These are phyloP conservation scores for Pangasius djambal DNA, from an alignment of 2,797 vertebrate genomes.

Conservation along the genomic window DNA sequence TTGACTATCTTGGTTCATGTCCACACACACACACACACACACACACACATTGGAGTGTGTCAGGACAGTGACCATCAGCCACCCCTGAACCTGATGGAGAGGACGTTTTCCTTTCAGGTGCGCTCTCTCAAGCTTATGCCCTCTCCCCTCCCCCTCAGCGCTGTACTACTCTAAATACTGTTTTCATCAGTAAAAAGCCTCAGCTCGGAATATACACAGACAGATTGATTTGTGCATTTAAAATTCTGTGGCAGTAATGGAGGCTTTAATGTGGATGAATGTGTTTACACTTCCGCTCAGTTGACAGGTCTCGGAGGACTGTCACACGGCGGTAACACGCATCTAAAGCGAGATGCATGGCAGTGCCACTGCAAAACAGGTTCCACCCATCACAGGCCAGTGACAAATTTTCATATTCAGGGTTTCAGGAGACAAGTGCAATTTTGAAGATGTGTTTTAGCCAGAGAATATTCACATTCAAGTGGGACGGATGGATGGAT, in stretches of 20 bases:
- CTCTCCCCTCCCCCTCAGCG: background rate
- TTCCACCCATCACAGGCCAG: constrained; percentile 49
- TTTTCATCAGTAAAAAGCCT: constrained; percentile 44
- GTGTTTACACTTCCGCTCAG: constrained; percentile 44
- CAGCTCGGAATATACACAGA: constrained; percentile 53
- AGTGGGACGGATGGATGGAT: constrained; percentile 3
- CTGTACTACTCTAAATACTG: constrained; percentile 25
- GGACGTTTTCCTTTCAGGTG: constrained; percentile 4
- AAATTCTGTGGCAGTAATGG: constrained; percentile 53
- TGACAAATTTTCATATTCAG: constrained; percentile 43
- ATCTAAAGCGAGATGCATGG: constrained; percentile 37
- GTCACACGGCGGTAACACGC: constrained; percentile 43
- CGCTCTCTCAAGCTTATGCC: background rate
- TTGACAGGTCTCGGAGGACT: constrained; percentile 42
- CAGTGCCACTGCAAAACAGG: constrained; percentile 39
- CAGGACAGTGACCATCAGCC: constrained; percentile 30
- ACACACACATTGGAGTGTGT: constrained; percentile 22
- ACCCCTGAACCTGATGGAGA: constrained; percentile 24
- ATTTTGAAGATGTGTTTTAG: constrained; percentile 19
- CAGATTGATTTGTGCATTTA: constrained; percentile 57
- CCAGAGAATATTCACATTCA: constrained; percentile 4
- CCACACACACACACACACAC: constrained; percentile 80
- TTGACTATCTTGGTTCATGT: constrained; percentile 91
- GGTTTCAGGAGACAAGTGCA: constrained; percentile 21
- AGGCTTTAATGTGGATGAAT: constrained; percentile 44